These are phyloP conservation scores for Clarias magur DNA, from an alignment of 2,113 vertebrate species.

Conservation along the genomic window DNA sequence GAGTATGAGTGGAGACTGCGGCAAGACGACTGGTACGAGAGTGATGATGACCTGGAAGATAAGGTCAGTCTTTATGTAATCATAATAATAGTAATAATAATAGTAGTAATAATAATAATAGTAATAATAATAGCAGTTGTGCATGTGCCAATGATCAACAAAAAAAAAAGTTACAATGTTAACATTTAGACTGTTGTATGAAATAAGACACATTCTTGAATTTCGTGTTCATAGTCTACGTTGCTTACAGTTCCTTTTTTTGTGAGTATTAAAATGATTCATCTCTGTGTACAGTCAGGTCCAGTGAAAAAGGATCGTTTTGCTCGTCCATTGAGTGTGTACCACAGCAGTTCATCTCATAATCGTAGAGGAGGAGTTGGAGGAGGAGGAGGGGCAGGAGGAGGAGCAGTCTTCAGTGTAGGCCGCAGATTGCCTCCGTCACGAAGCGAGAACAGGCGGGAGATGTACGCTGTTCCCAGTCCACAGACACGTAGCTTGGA, in stretches of 20 bases:
- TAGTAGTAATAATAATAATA: no score
- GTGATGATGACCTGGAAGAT: slow-evolving; percentile 72
- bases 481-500: slow-evolving; percentile 52
- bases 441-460: slow-evolving; percentile 31
- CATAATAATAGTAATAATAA: no score
- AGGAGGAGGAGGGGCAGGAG: slow-evolving; percentile 26
- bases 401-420: slow-evolving; percentile 54
- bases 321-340: slow-evolving; percentile 62
- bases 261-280: not conserved
- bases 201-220: not conserved
- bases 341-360: slow-evolving; percentile 45
- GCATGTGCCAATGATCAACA: not conserved
- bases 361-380: slow-evolving; percentile 39
- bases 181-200: not conserved
- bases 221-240: not conserved
- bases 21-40: slow-evolving; percentile 73
- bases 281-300: slow-evolving; percentile 54
- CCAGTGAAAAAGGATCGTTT: slow-evolving; percentile 63
- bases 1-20: slow-evolving; percentile 70
- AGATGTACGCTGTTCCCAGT: slow-evolving; percentile 14
- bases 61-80: slow-evolving; percentile 58
- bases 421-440: slow-evolving; percentile 51
- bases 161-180: not conserved
- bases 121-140: not conserved
- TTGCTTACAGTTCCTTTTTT: not conserved